A percentile compares a stretch with the other conserved stretches of the same genome.
These are phyloP conservation scores for Coptotermes formosanus DNA, from an alignment of 1,140 invertebrate species.

Conservation along the genomic window DNA sequence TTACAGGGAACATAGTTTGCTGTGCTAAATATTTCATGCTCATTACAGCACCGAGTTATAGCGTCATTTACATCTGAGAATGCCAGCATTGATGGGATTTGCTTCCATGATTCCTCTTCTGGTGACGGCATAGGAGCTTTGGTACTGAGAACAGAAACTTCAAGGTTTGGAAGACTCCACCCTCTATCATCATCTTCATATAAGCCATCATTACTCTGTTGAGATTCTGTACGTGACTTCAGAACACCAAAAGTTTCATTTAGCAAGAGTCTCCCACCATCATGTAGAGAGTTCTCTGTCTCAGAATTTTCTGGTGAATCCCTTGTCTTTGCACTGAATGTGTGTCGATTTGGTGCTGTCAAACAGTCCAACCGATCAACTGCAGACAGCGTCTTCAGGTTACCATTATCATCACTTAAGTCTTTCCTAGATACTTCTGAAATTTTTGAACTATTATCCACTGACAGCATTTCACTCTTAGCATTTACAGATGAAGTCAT, in stretches of 20 bases:
- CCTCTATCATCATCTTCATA: conserved; percentile 13
- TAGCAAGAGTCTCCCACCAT: background rate
- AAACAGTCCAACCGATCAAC: background rate
- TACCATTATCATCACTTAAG: background rate
- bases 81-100: conserved; percentile 27
- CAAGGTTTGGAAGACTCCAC: conserved; percentile 26
- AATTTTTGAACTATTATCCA: background rate
- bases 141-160: conserved; percentile 24
- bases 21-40: background rate
- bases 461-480: background rate
- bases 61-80: conserved; percentile 27
- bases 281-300: too few species aligned
- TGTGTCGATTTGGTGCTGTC: background rate
- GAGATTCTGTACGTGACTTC: background rate
- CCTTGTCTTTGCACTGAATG: background rate
- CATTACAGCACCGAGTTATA: conserved; percentile 20
- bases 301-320: background rate
- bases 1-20: conserved; percentile 34
- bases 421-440: background rate
- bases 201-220: background rate
- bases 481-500: background rate
- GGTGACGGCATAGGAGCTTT: conserved; percentile 41
- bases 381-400: background rate
- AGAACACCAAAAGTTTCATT: background rate
- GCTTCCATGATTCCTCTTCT: conserved; percentile 38